phyloP scores from a whole-genome alignment of 2,888 invertebrate species.

The Acronicta alni region DNA sequence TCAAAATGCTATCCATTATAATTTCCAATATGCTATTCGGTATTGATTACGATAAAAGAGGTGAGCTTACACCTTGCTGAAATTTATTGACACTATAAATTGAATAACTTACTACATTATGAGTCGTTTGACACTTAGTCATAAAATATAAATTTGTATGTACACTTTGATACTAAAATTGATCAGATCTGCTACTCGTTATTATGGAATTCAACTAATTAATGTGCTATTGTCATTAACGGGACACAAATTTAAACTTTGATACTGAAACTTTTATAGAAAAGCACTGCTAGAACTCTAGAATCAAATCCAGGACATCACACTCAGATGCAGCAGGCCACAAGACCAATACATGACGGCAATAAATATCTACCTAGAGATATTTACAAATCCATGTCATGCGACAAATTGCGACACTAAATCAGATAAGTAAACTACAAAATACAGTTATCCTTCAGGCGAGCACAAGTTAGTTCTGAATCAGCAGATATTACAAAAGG shows the following conservation, averaged over 20 bases:
- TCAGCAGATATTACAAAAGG: constrained; percentile 55
- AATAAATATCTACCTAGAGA: neutral
- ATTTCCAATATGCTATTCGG: constrained; percentile 50
- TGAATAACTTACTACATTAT: constrained; percentile 54
- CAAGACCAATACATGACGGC: no score
- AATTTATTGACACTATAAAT: constrained; percentile 60
- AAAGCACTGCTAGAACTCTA: no score
- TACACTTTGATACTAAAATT: constrained; percentile 34
- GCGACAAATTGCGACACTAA: neutral
- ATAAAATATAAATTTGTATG: constrained; percentile 55
- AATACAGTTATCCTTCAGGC: constrained; percentile 13
- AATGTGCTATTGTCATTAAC: no score
- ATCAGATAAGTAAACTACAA: neutral
- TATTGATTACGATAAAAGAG: constrained; percentile 55
- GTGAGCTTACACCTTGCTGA: constrained; percentile 51
- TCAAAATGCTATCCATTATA: constrained; percentile 52
- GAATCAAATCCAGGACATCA: no score
- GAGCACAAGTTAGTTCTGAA: constrained; percentile 45
- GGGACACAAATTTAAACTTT: no score
- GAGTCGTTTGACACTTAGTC: constrained; percentile 50
- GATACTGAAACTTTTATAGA: no score
- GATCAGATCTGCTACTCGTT: constrained; percentile 27
- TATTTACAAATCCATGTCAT: neutral
- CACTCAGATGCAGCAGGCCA: no score
- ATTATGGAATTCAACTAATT: constrained; percentile 17